Evolutionary conservation across 2,888 invertebrate genomes (phyloP), one percentile per base, ranked within the genome.

Genomic region (Bruchidius siliquastri): DNA sequence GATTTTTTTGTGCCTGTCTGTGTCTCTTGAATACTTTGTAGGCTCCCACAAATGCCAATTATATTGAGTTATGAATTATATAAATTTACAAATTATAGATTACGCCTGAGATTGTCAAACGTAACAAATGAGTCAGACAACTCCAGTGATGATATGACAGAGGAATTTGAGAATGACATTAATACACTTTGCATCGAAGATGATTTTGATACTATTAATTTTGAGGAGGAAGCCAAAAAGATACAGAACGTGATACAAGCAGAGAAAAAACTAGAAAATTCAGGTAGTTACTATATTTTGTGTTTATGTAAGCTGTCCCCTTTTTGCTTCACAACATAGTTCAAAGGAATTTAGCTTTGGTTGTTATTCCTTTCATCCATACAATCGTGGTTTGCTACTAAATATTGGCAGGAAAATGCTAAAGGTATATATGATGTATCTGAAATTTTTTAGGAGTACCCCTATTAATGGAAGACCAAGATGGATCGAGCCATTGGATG

Each of bases 161-260:
- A 88, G 69, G 89, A 91, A 80, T 90, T 91, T 79, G 91, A 91
- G 79, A 86, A 86, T 26, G 90, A 91, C 77, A 88, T 91, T 72
- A 89, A 89, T 77, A 89, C 88, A 1, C 80, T 84, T 22, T 86
- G 85, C 73, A 80, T 84, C 0, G 86, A 86, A 74, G 85, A 85
- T n/a, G 86, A 86, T 76, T 85, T 83, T 71, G 83, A 85, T 73
- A 80, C 82, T 77, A 76, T 85, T 0, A 82, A 86, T 80, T 86
- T 86, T 72, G 83, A 81, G 68, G 76, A 80, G 21, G 49, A 49
- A 13, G 49, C 49, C 13, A 8, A 49, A 49, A 49, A 49, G 81
- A 80, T 74, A 79, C 79, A 49, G 18, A 49, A 49, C 13, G 18
- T 13, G 8, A 13, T 49, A 49, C 10, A 49, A 18, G 18, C 18